Evolutionary conservation across 2,888 invertebrate genomes (phyloP).

Genomic region (Ellobium chinense): DNA sequence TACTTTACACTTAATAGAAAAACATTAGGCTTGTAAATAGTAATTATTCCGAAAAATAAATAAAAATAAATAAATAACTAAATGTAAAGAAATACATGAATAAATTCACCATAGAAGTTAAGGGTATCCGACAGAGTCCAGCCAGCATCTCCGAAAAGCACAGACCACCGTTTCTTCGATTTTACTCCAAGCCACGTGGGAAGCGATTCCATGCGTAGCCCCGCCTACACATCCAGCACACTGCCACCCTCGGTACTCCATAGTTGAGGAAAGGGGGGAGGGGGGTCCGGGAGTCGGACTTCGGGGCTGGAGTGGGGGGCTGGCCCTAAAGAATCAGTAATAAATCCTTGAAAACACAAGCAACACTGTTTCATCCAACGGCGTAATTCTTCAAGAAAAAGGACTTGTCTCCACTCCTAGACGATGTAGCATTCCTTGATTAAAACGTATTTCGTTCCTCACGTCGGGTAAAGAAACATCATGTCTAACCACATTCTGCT

Average conservation of each 20-base stretch:
- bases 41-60: too few relatives aligned
- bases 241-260: neutral
- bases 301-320: neutral
- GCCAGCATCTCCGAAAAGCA: neutral
- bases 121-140: neutral
- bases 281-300: neutral
- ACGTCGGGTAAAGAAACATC: neutral
- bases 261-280: neutral
- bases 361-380: too few relatives aligned
- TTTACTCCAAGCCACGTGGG: conserved; percentile 14
- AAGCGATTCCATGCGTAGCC: neutral
- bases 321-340: too few relatives aligned
- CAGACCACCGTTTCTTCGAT: neutral
- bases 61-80: neutral
- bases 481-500: neutral
- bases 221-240: conserved; percentile 20
- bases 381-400: too few relatives aligned
- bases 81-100: neutral
- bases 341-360: too few relatives aligned
- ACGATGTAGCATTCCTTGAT: neutral
- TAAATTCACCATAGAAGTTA: neutral
- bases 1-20: too few relatives aligned
- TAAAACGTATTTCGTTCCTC: neutral
- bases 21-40: too few relatives aligned
- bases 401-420: too few relatives aligned